phyloP scores from a whole-genome alignment of 2,888 invertebrate genomes.

The Ochropleura leucogaster region DNA sequence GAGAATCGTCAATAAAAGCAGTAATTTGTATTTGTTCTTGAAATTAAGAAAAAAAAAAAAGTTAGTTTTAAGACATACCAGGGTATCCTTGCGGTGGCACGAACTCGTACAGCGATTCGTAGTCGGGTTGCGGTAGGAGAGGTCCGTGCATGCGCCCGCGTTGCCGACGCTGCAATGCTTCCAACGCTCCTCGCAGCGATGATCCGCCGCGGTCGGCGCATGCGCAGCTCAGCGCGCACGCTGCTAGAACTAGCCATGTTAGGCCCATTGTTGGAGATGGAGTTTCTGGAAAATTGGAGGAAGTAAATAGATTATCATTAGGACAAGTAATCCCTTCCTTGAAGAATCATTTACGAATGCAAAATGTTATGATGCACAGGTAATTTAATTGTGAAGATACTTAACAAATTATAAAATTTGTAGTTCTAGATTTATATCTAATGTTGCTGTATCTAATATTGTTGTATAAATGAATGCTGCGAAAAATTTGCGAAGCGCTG shows the following conservation, averaged over 20 bases:
- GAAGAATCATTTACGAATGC: not conserved
- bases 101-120: conserved; percentile 84
- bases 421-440: not conserved
- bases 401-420: not conserved
- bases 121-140: conserved; percentile 77
- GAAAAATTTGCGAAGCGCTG: no score
- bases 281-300: conserved; percentile 45
- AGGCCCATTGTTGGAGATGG: conserved; percentile 73
- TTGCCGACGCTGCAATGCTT: conserved; percentile 89
- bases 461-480: no score
- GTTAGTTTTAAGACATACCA: conserved; percentile 70
- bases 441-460: not conserved
- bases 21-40: not conserved
- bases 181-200: conserved; percentile 88
- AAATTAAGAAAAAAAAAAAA: not conserved
- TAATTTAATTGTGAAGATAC: not conserved
- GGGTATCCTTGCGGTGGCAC: conserved; percentile 84
- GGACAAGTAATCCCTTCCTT: not conserved
- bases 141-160: conserved; percentile 81
- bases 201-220: conserved; percentile 81
- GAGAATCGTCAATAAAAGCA: not conserved
- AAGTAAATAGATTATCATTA: not conserved
- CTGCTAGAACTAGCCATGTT: conserved; percentile 77
- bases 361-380: not conserved
- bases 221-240: conserved; percentile 72